Conservation (phyloP, 2,888 invertebrate species). For the Saturnia pavonia region DNA sequence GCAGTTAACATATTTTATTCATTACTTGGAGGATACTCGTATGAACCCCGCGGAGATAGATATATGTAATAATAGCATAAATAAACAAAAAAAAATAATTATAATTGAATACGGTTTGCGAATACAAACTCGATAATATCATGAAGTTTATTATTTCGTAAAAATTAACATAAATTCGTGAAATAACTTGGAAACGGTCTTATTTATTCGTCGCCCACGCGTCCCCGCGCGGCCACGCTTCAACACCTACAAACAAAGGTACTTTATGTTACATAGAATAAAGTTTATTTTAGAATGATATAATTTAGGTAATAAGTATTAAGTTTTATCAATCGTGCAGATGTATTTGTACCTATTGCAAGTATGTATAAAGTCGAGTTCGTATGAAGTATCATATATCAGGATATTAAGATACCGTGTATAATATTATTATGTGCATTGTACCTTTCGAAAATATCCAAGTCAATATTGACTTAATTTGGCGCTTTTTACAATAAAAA, state of each 20-base stretch:
- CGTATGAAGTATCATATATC: not conserved
- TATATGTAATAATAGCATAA: not conserved
- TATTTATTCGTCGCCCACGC: not conserved
- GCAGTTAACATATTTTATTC: not conserved
- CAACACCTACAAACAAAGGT: not conserved
- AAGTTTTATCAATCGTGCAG: not conserved
- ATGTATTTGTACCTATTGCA: not conserved
- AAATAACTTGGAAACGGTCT: not conserved
- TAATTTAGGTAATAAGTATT: not conserved
- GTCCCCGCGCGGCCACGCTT: too few relatives aligned
- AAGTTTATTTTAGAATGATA: not conserved
- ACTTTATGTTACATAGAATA: not conserved
- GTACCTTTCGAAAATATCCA: not conserved
- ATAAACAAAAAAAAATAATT: not conserved
- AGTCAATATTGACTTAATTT: not conserved
- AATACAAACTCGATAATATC: not conserved
- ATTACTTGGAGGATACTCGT: not conserved
- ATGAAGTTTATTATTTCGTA: constrained; percentile 7
- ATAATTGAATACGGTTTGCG: not conserved
- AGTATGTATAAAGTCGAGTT: not conserved
- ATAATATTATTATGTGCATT: not conserved
- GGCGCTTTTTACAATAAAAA: not conserved
- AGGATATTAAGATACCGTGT: not conserved
- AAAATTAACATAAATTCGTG: constrained; percentile 14
- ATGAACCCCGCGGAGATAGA: not conserved